phyloP scores from a whole-genome alignment of 2,888 invertebrate species.

The Lasioglossum leucozonium region DNA sequence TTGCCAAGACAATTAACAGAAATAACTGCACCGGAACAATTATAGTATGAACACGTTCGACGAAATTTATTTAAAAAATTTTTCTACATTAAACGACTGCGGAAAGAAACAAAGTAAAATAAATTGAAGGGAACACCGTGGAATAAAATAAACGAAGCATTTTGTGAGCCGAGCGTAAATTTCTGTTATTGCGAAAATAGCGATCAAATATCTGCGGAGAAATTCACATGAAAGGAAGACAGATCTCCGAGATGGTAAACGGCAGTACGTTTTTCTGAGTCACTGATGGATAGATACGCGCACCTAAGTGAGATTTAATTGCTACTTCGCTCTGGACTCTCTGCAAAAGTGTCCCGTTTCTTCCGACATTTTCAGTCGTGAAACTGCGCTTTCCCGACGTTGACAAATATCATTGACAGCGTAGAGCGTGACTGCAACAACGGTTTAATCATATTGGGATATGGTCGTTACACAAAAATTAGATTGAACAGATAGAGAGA shows the following conservation, averaged over 20 bases:
- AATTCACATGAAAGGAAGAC: not conserved
- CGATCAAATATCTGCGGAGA: not conserved
- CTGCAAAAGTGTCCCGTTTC: conserved; percentile 12
- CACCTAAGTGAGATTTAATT: conserved; percentile 8
- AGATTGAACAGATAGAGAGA: not conserved
- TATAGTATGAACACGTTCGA: no score
- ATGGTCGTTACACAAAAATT: not conserved
- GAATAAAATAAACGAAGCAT: not conserved
- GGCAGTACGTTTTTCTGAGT: not conserved
- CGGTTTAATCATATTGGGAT: not conserved
- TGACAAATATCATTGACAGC: conserved; percentile 6
- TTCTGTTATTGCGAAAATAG: not conserved
- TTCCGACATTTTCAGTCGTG: conserved; percentile 8
- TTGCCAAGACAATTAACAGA: no score
- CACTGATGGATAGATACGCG: conserved; percentile 8
- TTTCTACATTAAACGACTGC: no score
- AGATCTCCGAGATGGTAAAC: not conserved
- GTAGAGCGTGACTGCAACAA: not conserved
- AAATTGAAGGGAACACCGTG: no score
- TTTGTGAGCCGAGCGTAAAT: not conserved
- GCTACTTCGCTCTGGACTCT: not conserved
- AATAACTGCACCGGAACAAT: no score
- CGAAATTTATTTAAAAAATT: no score
- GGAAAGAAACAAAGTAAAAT: not conserved
- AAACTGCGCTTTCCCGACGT: not conserved